Percentiles rank a stretch among this genome's conserved stretches.
Conservation (phyloP, 2,113 vertebrate genomes). For the Sylvilagus bachmani region DNA sequence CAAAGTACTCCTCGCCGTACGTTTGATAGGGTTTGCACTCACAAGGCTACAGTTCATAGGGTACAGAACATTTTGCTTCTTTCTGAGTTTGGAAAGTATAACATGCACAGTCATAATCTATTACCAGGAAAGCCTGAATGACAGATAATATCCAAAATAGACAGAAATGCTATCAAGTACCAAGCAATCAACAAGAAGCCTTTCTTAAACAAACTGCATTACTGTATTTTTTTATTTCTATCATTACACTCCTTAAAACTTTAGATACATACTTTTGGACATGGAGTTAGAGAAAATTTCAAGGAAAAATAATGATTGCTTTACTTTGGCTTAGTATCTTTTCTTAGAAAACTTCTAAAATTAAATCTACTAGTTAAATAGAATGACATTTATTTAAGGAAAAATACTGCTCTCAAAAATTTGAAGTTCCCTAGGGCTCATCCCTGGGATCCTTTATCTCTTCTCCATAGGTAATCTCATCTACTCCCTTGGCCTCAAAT, state of each 20-base stretch:
- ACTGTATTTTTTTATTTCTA: constrained; percentile 36
- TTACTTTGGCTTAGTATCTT: constrained; percentile 60
- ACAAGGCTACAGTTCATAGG: constrained; percentile 34
- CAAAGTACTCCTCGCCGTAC: constrained; percentile 32
- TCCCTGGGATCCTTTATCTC: constrained; percentile 73
- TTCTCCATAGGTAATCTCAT: constrained; percentile 82
- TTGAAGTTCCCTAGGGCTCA: constrained; percentile 77
- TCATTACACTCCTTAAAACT: constrained; percentile 61
- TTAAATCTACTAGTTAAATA: constrained; percentile 78
- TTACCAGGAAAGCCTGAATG: constrained; percentile 39
- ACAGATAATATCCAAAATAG: constrained; percentile 38
- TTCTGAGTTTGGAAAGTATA: constrained; percentile 37
- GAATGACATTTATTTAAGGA: constrained; percentile 79
- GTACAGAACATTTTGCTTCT: neutral
- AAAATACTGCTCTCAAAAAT: constrained; percentile 75
- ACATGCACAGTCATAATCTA: neutral
- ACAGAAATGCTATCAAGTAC: neutral
- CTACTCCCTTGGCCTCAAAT: constrained; percentile 78
- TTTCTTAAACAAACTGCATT: constrained; percentile 37
- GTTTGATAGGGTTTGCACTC: constrained; percentile 42
- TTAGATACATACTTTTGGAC: constrained; percentile 50
- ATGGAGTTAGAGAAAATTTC: constrained; percentile 65
- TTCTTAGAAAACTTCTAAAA: constrained; percentile 73
- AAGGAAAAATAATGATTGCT: constrained; percentile 64
- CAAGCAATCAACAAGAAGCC: constrained; percentile 7